Conservation (phyloP, 2,113 vertebrate species). For the Nesogale talazaci region DNA sequence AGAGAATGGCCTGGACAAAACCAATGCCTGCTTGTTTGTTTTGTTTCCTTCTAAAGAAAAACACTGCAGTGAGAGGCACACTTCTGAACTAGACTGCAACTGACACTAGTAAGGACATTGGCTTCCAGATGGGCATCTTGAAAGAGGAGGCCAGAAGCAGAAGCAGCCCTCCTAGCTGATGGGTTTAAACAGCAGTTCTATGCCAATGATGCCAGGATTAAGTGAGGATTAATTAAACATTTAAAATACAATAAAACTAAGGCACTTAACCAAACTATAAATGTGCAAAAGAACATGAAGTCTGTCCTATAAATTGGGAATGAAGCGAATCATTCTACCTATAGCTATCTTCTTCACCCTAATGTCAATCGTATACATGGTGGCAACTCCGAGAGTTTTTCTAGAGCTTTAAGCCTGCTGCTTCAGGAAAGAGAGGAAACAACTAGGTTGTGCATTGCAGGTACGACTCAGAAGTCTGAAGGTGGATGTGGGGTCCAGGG, state of each 20-base stretch:
- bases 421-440: not conserved
- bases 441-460: too few relatives aligned
- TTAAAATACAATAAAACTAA: not conserved
- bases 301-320: too few relatives aligned
- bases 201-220: not conserved
- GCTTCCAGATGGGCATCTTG: not conserved
- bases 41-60: not conserved
- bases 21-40: not conserved
- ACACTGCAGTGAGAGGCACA: not conserved
- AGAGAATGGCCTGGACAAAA: not conserved
- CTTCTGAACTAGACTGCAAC: not conserved
- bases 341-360: too few relatives aligned
- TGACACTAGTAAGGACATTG: not conserved
- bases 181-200: not conserved
- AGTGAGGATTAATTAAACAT: not conserved
- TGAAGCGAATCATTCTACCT: too few relatives aligned
- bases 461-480: too few relatives aligned
- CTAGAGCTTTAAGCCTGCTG: not conserved
- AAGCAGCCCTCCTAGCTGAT: not conserved
- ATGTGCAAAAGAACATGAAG: too few relatives aligned
- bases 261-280: too few relatives aligned
- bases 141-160: not conserved
- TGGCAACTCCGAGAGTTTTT: not conserved
- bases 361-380: not conserved
- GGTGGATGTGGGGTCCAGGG: too few relatives aligned